Conservation (phyloP, 2,113 vertebrate species). For the Dicerorhinus sumatrensis region DNA sequence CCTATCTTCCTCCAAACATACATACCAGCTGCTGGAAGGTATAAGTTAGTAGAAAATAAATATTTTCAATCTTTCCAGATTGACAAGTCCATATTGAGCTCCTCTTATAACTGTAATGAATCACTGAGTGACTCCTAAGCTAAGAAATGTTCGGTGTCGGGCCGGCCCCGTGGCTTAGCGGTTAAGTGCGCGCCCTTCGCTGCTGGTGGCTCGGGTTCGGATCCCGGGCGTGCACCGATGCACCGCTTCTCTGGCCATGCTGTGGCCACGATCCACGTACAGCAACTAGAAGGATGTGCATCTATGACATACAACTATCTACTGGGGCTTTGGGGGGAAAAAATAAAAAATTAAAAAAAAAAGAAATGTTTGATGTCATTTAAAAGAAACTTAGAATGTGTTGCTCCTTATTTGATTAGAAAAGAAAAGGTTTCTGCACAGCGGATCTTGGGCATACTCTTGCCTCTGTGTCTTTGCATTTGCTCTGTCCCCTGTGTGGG, state of each 20-base stretch:
- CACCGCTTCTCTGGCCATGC: too few relatives aligned
- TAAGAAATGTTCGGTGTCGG: not conserved
- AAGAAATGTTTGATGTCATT: not conserved
- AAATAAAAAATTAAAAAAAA: too few relatives aligned
- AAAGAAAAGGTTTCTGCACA: not conserved
- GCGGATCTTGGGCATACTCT: not conserved
- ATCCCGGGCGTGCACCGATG: too few relatives aligned
- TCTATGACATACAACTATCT: too few relatives aligned
- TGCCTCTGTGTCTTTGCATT: not conserved
- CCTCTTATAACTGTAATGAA: not conserved
- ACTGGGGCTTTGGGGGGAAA: too few relatives aligned
- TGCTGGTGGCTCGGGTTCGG: too few relatives aligned
- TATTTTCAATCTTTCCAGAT: not conserved
- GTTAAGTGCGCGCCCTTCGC: too few relatives aligned
- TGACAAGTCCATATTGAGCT: not conserved
- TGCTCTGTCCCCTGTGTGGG: not conserved
- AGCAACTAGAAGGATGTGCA: too few relatives aligned
- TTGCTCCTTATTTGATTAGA: not conserved
- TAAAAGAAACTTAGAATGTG: not conserved
- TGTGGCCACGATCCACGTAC: too few relatives aligned
- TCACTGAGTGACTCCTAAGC: not conserved
- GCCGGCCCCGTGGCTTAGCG: too few relatives aligned
- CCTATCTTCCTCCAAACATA: not conserved
- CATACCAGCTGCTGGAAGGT: not conserved
- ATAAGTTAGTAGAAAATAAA: not conserved